phyloP scores from a whole-genome alignment of 2,113 vertebrate species.

The Pelobates fuscus region DNA sequence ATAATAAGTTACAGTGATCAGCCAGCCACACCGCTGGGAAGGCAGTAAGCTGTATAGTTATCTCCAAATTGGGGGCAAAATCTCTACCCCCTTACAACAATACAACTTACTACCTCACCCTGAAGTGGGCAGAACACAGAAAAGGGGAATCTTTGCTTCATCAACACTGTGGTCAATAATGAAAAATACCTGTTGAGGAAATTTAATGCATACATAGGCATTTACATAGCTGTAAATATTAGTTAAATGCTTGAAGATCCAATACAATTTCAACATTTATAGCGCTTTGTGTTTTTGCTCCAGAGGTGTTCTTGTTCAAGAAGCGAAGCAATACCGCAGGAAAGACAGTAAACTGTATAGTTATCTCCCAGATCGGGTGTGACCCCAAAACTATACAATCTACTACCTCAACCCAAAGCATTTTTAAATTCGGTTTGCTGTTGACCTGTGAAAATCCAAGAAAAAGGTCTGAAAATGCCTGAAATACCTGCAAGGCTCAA shows the following conservation, averaged over 20 bases:
- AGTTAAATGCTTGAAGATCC: too few species aligned
- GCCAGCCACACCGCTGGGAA: slow-evolving; percentile 68
- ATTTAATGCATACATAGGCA: too few species aligned
- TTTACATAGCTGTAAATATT: too few species aligned
- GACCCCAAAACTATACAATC: slow-evolving; percentile 99
- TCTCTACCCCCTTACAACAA: slow-evolving; percentile 86
- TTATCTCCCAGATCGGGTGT: slow-evolving; percentile 98
- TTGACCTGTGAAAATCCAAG: too few species aligned
- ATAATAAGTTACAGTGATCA: too few species aligned
- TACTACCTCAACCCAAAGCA: slow-evolving; percentile 95
- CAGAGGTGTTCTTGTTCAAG: too few species aligned
- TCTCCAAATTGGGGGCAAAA: slow-evolving; percentile 81
- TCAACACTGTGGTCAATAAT: too few species aligned
- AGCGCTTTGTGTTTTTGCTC: too few species aligned
- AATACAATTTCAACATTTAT: too few species aligned
- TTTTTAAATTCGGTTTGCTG: too few species aligned
- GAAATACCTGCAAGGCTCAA: slow-evolving; percentile 80
- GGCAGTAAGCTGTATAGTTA: slow-evolving; percentile 97
- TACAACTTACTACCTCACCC: slow-evolving; percentile 97
- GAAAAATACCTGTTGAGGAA: too few species aligned
- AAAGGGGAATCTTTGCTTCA: too few species aligned
- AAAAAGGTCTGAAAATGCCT: neutral
- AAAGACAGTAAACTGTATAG: slow-evolving; percentile 99
- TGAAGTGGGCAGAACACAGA: slow-evolving; percentile 58
- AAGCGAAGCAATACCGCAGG: slow-evolving; percentile 72